Conservation (phyloP, 2,113 vertebrate genomes). For the Vimba vimba region DNA sequence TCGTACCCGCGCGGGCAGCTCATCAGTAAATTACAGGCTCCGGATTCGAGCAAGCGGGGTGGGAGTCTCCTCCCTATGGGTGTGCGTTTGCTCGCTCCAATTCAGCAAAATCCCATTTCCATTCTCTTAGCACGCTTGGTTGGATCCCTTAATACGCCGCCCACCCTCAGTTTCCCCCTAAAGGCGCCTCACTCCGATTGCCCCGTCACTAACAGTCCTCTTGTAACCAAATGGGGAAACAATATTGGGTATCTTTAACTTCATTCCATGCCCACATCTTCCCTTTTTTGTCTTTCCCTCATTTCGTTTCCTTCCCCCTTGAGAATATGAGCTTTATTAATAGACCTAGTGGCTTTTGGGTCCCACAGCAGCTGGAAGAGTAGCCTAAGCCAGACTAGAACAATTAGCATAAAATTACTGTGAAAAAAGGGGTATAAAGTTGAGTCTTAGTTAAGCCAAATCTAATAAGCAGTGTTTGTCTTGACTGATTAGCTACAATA, state of each 20-base stretch:
- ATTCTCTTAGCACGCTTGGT: slow-evolving; percentile 49
- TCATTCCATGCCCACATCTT: neutral
- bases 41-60: neutral
- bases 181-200: slow-evolving; percentile 4
- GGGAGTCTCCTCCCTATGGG: slow-evolving; percentile 41
- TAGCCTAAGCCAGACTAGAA: neutral
- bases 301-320: slow-evolving; percentile 27
- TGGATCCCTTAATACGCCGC: slow-evolving; percentile 49
- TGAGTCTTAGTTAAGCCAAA: neutral
- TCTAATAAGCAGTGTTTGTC: neutral
- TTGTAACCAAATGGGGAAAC: slow-evolving; percentile 7
- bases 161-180: neutral
- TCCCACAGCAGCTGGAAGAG: slow-evolving; percentile 38
- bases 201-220: slow-evolving; percentile 7
- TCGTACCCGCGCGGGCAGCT: slow-evolving; percentile 38
- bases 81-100: slow-evolving; percentile 39
- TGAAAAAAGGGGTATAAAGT: neutral
- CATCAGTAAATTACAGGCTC: slow-evolving; percentile 50
- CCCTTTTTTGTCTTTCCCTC: slow-evolving; percentile 30
- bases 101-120: slow-evolving; percentile 48
- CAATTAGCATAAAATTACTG: neutral
- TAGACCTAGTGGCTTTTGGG: slow-evolving; percentile 32
- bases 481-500: neutral
- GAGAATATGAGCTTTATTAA: slow-evolving; percentile 47
- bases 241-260: slow-evolving; percentile 10